Evolutionary conservation across 2,888 invertebrate species (phyloP).

Genomic region (Empis stercorea): DNA sequence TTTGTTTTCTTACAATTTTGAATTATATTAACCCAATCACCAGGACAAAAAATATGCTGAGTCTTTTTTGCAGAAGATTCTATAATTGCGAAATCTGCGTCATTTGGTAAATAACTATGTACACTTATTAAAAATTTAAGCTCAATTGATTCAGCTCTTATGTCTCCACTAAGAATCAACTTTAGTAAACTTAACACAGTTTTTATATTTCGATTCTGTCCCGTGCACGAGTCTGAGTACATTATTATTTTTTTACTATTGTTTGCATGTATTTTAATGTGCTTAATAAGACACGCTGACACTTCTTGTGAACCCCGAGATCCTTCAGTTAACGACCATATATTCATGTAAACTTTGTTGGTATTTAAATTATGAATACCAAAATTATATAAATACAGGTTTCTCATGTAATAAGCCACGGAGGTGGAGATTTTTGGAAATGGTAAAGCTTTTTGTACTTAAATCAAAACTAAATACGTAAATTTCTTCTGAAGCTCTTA

Average conservation of each 20-base stretch:
- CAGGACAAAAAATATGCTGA: no score
- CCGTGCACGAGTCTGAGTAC: slow-evolving; percentile 1
- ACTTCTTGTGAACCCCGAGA: slow-evolving; percentile 3
- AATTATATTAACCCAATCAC: background rate
- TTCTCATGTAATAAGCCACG: slow-evolving; percentile 3
- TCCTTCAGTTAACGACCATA: background rate
- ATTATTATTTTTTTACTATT: background rate
- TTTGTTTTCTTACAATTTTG: background rate
- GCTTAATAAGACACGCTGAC: background rate
- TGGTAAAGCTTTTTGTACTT: slow-evolving; percentile 4
- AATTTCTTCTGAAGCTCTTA: slow-evolving; percentile 1
- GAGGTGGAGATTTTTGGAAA: slow-evolving; percentile 3
- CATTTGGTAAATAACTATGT: slow-evolving; percentile 3
- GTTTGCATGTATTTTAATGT: background rate
- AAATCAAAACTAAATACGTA: slow-evolving; percentile 5
- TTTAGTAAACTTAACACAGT: slow-evolving; percentile 2
- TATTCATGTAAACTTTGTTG: background rate
- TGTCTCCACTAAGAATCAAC: background rate
- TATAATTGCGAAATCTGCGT: background rate
- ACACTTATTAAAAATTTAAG: background rate
- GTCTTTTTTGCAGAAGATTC: no score
- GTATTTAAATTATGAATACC: slow-evolving; percentile 1
- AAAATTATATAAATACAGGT: slow-evolving; percentile 1
- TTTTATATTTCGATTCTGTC: slow-evolving; percentile 5
- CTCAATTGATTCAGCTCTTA: background rate